Evolutionary conservation across 2,113 vertebrate species (phyloP).

Genomic region (Plectropomus leopardus): DNA sequence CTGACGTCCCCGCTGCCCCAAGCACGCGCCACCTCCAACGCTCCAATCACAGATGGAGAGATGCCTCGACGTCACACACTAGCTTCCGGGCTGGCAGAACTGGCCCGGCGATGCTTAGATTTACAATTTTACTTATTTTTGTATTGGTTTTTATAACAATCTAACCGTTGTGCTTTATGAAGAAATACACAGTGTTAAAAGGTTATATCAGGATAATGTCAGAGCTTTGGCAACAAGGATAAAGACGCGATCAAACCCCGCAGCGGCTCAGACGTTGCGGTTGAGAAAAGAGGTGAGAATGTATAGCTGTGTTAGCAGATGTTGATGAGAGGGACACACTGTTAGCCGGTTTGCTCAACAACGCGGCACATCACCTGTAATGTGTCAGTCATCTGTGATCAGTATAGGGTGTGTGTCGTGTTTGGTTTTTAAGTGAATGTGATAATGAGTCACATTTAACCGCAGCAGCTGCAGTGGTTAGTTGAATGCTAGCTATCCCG

Average conservation of each 20-base stretch:
- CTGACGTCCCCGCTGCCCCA: slow-evolving; percentile 71
- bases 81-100: slow-evolving; percentile 79
- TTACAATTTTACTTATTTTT: slow-evolving; percentile 46
- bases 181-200: rapidly evolving
- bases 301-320: slow-evolving; percentile 76
- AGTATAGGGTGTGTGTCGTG: rapidly evolving
- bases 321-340: slow-evolving; percentile 36
- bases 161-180: not conserved
- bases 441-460: too few relatives aligned
- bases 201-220: not conserved
- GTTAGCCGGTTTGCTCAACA: slow-evolving; percentile 18
- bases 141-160: slow-evolving; percentile 8
- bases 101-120: slow-evolving; percentile 71
- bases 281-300: slow-evolving; percentile 78
- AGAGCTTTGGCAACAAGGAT: slow-evolving; percentile 2
- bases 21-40: slow-evolving; percentile 87
- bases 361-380: not conserved
- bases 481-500: slow-evolving; percentile 12
- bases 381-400: too few relatives aligned
- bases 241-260: not conserved
- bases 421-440: too few relatives aligned
- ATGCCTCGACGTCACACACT: slow-evolving; percentile 65
- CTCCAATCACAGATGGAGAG: slow-evolving; percentile 81
- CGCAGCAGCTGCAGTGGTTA: slow-evolving; percentile 15
- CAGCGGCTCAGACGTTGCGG: slow-evolving; percentile 45